Base-by-base conservation (phyloP, 2,797 vertebrate genomes). In the Serranus cabrilla region DNA sequence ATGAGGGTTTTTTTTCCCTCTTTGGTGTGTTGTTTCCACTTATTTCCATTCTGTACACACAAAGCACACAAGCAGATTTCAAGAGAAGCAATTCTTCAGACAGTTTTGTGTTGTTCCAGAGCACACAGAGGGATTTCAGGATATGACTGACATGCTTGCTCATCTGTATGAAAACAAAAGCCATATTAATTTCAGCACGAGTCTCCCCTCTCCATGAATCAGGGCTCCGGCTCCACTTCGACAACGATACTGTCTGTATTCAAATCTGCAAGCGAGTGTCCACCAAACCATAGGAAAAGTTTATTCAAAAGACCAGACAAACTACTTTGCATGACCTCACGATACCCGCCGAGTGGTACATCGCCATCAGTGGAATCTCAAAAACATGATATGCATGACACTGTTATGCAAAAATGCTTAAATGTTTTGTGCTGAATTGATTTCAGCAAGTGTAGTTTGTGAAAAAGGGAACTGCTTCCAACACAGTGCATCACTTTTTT, bases 321-420 rank as follows among this genome's bases (percentile, higher is more conserved):
- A 80, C 67, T 71, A 73, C 68, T 92, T 90, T 91, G 78, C 84
- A 81, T 87, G 78, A 85, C 75, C 59, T 76, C 31, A 23, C 55
- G 78, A 81, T 81, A 71, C 58, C 59, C 1, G 0, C 60, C 8
- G n/a, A 67, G 45, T 39, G 68, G 59, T 56, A 50, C 63, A 17
- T 46, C 31, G 65, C 52, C 84, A 77, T 82, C 74, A 34, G 54
- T 52, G 45, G 51, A 62, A 83, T 85, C 72, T 81, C 56, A 61
- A 50, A 83, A 65, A 68, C 3, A 3, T 34, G 27, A 66, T 60
- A 1, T 68, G 27, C 20, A 63, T 63, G 63, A 46, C 6, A 8
- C 72, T 2, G 69, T 66, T 80, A 81, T 87, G 83, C 81, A 91
- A 87, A 89, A 62, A 31, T n/a, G 18, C 27, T 17, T 8, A 70